A percentile compares a stretch with the other conserved stretches of the same genome.
Evolutionary conservation across 2,113 vertebrate genomes (phyloP).

Genomic region (Pundamilia nyererei): DNA sequence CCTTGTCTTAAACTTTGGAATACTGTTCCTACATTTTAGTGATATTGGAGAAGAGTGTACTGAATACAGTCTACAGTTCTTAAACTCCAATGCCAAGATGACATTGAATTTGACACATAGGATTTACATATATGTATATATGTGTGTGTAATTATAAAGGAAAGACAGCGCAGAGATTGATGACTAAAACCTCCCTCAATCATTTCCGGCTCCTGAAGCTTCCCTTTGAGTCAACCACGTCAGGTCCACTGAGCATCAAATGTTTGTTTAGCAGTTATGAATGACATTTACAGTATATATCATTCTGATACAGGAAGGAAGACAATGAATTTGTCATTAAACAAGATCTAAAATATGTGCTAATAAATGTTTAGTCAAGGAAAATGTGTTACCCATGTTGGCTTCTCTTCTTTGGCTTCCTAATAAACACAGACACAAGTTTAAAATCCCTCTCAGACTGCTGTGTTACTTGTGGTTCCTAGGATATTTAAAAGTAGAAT

Average conservation of each 20-base stretch:
- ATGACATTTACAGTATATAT: not conserved
- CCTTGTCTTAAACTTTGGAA: not conserved
- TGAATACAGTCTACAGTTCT: not conserved
- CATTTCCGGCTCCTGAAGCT: not conserved
- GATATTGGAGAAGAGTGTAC: not conserved
- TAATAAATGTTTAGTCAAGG: not conserved
- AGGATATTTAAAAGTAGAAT: not conserved
- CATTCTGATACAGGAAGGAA: not conserved
- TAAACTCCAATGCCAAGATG: not conserved
- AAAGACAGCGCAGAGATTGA: not conserved
- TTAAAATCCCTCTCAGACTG: not conserved
- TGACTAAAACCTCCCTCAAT: conserved; percentile 7
- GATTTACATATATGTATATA: not conserved
- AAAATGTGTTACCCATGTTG: not conserved
- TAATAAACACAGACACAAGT: not conserved
- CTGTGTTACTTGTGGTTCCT: not conserved
- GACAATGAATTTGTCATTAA: not conserved
- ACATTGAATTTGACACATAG: conserved; percentile 4
- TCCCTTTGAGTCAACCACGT: not conserved
- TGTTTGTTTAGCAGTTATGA: not conserved
- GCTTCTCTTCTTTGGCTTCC: not conserved
- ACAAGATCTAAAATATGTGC: not conserved
- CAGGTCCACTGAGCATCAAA: conserved; percentile 20
- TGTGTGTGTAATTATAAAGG: not conserved
- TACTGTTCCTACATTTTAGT: not conserved